Conservation (phyloP, 2,797 vertebrate genomes). For the Cryptoblepharus egeriae region DNA sequence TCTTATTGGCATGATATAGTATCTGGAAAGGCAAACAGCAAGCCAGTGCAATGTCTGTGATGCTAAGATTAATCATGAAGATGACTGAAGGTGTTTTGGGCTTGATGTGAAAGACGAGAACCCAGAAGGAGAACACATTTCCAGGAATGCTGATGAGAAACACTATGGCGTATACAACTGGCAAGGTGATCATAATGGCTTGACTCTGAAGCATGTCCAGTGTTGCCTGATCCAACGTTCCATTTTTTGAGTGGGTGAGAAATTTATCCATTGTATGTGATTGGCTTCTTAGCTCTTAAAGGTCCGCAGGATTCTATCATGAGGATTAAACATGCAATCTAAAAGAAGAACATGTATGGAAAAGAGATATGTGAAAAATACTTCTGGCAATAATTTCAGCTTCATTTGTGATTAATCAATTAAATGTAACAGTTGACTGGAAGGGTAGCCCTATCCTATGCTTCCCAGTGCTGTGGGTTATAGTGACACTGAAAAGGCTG, state of each 20-base stretch:
- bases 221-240: conserved; percentile 82
- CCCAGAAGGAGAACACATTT: conserved; percentile 90
- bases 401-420: conserved; percentile 6
- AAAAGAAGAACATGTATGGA: conserved; percentile 39
- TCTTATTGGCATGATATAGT: conserved; percentile 80
- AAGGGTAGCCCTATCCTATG: too few relatives aligned
- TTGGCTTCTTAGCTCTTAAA: conserved; percentile 17
- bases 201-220: conserved; percentile 79
- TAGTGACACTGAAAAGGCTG: too few relatives aligned
- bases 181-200: conserved; percentile 71
- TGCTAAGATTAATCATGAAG: conserved; percentile 94
- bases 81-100: conserved; percentile 88
- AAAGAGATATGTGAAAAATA: conserved; percentile 43
- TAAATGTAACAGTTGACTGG: too few relatives aligned
- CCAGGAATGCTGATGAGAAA: conserved; percentile 83
- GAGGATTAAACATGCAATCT: conserved; percentile 54
- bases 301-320: conserved; percentile 40
- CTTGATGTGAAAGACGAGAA: conserved; percentile 84
- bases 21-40: conserved; percentile 91
- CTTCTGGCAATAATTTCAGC: conserved; percentile 3
- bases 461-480: too few relatives aligned
- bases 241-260: neutral
- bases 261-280: conserved; percentile 72
- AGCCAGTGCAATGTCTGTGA: conserved; percentile 87
- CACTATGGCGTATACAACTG: conserved; percentile 84